These are phyloP conservation scores for Drosophila sp. DNA, from an alignment of 1,140 invertebrate species.

Conservation along the genomic window DNA sequence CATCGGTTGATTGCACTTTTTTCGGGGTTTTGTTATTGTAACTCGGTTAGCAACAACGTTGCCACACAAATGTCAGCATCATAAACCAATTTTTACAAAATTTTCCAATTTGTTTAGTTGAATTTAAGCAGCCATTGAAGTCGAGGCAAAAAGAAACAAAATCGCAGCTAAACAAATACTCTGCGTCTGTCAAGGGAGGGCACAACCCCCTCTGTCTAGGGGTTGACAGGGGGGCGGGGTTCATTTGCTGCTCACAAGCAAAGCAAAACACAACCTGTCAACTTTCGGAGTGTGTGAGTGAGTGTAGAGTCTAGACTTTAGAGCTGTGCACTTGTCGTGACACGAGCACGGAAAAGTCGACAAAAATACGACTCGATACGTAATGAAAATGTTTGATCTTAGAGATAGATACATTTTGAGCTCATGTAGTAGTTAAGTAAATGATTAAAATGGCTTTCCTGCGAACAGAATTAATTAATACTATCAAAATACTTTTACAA, in stretches of 20 bases:
- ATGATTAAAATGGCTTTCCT: no score
- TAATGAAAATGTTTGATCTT: no score
- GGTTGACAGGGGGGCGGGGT: conserved; percentile 22
- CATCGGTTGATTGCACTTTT: conserved; percentile 46
- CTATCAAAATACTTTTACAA: no score
- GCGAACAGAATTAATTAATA: no score
- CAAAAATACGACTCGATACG: no score
- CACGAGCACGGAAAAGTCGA: conserved; percentile 1
- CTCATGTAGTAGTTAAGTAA: no score
- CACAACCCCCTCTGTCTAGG: conserved; percentile 1
- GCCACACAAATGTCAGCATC: conserved; percentile 71
- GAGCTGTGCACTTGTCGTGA: background rate
- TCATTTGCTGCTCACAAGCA: conserved; percentile 22
- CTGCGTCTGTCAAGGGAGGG: conserved; percentile 9
- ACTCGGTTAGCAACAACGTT: conserved; percentile 30
- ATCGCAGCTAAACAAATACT: conserved; percentile 63
- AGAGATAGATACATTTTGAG: no score
- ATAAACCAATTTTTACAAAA: conserved; percentile 82
- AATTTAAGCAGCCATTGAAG: conserved; percentile 58
- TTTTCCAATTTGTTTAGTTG: conserved; percentile 81
- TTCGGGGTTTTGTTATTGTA: conserved; percentile 36
- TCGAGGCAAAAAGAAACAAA: conserved; percentile 23
- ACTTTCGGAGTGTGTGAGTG: conserved; percentile 12
- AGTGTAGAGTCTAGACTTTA: background rate
- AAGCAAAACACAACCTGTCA: conserved; percentile 36